phyloP scores from a whole-genome alignment of 2,888 invertebrate species.

The Eupithecia tripunctaria region DNA sequence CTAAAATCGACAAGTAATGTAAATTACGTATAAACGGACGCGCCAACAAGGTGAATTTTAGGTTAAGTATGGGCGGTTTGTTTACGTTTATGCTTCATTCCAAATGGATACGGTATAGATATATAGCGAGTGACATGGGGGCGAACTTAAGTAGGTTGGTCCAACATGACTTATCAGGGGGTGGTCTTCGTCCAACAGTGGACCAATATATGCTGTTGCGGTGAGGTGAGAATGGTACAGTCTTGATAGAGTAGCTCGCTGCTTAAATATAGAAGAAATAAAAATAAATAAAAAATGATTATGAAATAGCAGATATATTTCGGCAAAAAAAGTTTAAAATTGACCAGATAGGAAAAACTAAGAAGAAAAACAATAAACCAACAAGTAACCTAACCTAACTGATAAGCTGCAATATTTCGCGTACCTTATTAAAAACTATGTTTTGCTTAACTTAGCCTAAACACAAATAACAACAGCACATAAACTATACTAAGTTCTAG shows the following conservation, averaged over 20 bases:
- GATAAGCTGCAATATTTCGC: neutral
- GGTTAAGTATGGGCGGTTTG: too few species aligned
- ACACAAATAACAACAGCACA: neutral
- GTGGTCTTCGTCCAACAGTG: too few species aligned
- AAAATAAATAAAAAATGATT: conserved; percentile 23
- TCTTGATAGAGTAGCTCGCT: neutral
- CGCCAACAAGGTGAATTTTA: too few species aligned
- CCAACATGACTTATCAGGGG: too few species aligned
- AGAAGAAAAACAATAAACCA: conserved; percentile 7
- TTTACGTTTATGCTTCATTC: too few species aligned
- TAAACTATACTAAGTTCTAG: neutral
- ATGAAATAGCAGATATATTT: conserved; percentile 39
- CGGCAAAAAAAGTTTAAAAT: conserved; percentile 29
- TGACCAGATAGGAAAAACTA: conserved; percentile 1
- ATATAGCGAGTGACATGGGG: too few species aligned
- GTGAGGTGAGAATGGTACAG: too few species aligned
- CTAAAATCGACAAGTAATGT: too few species aligned
- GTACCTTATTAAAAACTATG: neutral
- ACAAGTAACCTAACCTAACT: conserved; percentile 3
- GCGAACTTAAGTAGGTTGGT: too few species aligned
- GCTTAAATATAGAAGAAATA: neutral
- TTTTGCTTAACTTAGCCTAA: neutral
- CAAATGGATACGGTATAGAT: too few species aligned
- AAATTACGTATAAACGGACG: too few species aligned
- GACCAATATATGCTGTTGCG: too few species aligned